Percentiles rank a stretch among this genome's conserved stretches.
These are phyloP conservation scores for Myotis brandtii DNA, from an alignment of 2,113 vertebrate species.

Conservation along the genomic window DNA sequence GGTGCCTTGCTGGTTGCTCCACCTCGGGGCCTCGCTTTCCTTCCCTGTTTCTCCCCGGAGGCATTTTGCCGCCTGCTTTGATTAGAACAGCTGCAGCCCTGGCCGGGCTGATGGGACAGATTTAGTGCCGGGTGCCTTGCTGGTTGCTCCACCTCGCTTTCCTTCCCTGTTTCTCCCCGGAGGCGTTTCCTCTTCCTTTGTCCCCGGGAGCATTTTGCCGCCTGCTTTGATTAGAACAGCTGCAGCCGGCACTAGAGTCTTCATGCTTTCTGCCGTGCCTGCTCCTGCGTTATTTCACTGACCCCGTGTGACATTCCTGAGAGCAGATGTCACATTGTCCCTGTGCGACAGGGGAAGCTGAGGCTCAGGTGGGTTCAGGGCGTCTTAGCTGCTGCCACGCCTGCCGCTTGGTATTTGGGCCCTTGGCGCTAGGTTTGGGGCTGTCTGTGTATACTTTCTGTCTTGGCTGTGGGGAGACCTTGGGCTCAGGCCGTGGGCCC, in stretches of 20 bases:
- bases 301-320: background rate
- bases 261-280: background rate
- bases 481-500: background rate
- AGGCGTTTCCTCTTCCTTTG: too few species aligned
- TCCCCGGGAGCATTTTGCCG: too few species aligned
- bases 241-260: background rate
- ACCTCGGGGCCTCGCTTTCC: background rate
- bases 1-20: background rate
- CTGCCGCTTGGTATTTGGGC: background rate
- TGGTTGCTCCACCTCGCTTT: background rate
- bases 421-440: background rate
- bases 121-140: background rate
- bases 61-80: background rate
- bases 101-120: background rate
- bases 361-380: background rate
- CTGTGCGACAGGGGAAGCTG: background rate
- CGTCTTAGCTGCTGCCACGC: background rate
- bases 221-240: background rate
- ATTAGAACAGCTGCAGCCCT: background rate
- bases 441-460: background rate
- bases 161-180: background rate
- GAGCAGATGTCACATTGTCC: background rate
- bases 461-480: background rate
- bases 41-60: background rate
- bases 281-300: background rate